Evolutionary conservation across 2,888 invertebrate genomes (phyloP).

Genomic region (Ecliptopera silaceata): DNA sequence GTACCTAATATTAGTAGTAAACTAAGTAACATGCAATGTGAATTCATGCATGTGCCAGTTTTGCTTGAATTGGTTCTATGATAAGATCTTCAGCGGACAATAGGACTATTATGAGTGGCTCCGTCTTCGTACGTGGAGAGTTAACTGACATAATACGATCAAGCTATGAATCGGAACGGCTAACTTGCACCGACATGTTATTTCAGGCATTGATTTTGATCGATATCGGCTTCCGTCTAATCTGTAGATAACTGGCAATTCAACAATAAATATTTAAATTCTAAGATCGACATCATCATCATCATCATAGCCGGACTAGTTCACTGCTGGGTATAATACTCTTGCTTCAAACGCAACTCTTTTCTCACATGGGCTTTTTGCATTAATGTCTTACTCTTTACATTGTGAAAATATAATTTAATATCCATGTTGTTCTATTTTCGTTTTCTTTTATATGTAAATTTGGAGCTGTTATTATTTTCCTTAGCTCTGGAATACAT

Average conservation of each 20-base stretch:
- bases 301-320: no score
- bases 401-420: not conserved
- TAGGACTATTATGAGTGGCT: constrained; percentile 66
- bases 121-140: constrained; percentile 55
- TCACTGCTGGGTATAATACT: no score
- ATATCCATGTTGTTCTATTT: not conserved
- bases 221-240: constrained; percentile 51
- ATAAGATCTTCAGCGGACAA: constrained; percentile 69
- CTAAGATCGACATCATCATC: no score
- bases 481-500: constrained; percentile 24
- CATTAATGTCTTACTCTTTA: no score
- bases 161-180: constrained; percentile 54
- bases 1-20: no score
- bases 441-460: constrained; percentile 9
- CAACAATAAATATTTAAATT: constrained; percentile 25
- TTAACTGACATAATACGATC: constrained; percentile 56
- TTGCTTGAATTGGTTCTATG: constrained; percentile 54
- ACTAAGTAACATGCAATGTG: constrained; percentile 16
- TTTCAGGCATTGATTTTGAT: constrained; percentile 59
- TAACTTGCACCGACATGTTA: constrained; percentile 64
- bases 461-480: constrained; percentile 18
- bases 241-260: constrained; percentile 49
- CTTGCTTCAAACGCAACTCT: no score
- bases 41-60: constrained; percentile 56
- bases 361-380: no score